Evolutionary conservation across 2,888 invertebrate species (phyloP).

Genomic region (Hermodice carunculata): DNA sequence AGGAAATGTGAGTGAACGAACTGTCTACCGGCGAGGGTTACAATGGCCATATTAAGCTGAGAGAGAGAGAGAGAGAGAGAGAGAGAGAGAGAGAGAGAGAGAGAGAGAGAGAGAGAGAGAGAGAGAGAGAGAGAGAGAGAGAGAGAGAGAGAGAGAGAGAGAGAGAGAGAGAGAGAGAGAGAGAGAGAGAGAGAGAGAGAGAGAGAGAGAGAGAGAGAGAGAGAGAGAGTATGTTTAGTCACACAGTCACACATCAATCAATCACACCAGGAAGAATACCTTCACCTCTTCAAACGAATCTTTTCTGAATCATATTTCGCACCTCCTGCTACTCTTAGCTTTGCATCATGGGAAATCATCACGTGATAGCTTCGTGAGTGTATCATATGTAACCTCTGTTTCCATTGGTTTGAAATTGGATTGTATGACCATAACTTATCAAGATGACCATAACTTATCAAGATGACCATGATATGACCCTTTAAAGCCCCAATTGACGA

Average conservation of each 20-base stretch:
- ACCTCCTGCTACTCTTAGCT: slow-evolving; percentile 57
- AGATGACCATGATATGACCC: slow-evolving; percentile 38
- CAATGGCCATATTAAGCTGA: no score
- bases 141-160: background rate
- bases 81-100: no score
- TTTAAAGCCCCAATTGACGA: slow-evolving; percentile 47
- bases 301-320: slow-evolving; percentile 22
- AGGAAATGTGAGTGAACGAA: no score
- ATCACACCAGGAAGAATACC: no score
- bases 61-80: no score
- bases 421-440: slow-evolving; percentile 51
- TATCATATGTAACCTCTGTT: slow-evolving; percentile 45
- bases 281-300: slow-evolving; percentile 27
- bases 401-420: slow-evolving; percentile 48
- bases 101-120: no score
- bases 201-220: slow-evolving; percentile 28
- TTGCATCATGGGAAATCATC: slow-evolving; percentile 41
- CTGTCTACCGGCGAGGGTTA: no score
- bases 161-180: slow-evolving; percentile 5
- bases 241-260: no score
- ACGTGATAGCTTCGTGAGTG: slow-evolving; percentile 58
- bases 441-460: no score
- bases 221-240: no score
- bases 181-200: slow-evolving; percentile 25
- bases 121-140: no score